phyloP scores from a whole-genome alignment of 2,113 vertebrate species.

The Parotia lawesii region DNA sequence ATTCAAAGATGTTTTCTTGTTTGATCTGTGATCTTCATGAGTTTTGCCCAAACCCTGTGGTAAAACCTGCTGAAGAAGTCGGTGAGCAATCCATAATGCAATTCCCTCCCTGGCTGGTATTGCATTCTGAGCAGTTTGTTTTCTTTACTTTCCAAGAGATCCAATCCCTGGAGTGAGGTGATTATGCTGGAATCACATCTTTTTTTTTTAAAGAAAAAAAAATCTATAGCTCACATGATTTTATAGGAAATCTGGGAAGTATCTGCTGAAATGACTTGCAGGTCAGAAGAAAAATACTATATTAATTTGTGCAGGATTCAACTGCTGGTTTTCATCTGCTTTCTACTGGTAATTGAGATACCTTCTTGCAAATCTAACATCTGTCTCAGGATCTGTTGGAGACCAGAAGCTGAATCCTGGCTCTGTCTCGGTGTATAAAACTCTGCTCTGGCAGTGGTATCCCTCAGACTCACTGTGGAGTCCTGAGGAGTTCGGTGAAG shows the following conservation, averaged over 20 bases:
- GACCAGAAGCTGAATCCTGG: background rate
- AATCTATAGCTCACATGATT: background rate
- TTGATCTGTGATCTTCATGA: background rate
- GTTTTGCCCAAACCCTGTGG: background rate
- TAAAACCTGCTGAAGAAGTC: conserved; percentile 12
- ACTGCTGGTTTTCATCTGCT: background rate
- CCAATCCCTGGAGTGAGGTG: background rate
- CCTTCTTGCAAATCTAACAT: background rate
- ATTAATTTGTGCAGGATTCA: background rate
- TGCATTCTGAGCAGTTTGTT: background rate
- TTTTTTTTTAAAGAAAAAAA: background rate
- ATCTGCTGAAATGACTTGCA: background rate
- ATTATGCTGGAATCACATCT: background rate
- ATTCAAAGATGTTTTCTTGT: conserved; percentile 3
- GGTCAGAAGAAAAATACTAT: background rate
- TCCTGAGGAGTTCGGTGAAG: background rate
- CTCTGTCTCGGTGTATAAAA: fast-evolving
- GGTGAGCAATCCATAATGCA: background rate
- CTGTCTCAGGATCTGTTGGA: background rate
- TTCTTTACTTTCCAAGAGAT: conserved; percentile 7
- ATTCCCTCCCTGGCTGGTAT: background rate
- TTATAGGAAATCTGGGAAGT: conserved; percentile 21
- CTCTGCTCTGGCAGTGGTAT: background rate
- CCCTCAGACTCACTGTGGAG: background rate
- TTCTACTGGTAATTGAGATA: background rate